phyloP scores from a whole-genome alignment of 35 echinoderm and acorn worm species.

The Ophiothrix spiculata region DNA sequence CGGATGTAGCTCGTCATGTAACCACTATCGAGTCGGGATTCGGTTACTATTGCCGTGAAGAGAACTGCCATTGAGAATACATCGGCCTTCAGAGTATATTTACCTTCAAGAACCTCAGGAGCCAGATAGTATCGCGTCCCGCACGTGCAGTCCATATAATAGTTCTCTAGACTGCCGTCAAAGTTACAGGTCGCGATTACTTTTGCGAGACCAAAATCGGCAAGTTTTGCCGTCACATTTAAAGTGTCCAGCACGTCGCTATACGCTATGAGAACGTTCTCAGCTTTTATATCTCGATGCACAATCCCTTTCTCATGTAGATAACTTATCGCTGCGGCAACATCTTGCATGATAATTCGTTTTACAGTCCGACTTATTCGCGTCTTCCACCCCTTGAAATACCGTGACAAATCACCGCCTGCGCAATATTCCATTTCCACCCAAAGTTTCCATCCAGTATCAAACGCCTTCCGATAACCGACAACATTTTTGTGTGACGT shows the following conservation, averaged over 20 bases:
- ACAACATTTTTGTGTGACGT: background rate
- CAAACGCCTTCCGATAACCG: background rate
- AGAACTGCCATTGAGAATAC: background rate
- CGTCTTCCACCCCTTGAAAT: background rate
- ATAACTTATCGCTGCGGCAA: background rate
- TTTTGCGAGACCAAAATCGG: background rate
- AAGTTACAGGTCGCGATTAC: background rate
- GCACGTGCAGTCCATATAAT: constrained; percentile 5
- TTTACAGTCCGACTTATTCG: background rate
- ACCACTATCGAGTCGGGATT: background rate
- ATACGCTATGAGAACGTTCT: background rate
- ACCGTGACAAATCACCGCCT: background rate
- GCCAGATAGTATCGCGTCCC: background rate
- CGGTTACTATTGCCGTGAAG: background rate
- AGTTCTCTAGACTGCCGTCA: background rate
- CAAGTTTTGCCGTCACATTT: background rate
- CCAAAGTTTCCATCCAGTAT: background rate
- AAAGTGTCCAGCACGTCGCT: background rate
- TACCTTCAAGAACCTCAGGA: background rate
- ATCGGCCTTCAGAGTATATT: background rate
- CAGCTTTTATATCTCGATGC: background rate
- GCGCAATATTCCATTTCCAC: background rate
- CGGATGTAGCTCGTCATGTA: background rate
- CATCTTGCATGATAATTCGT: background rate
- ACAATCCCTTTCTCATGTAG: background rate